Conservation (phyloP, 2,888 invertebrate genomes). For the Dolichomitus sp. region DNA sequence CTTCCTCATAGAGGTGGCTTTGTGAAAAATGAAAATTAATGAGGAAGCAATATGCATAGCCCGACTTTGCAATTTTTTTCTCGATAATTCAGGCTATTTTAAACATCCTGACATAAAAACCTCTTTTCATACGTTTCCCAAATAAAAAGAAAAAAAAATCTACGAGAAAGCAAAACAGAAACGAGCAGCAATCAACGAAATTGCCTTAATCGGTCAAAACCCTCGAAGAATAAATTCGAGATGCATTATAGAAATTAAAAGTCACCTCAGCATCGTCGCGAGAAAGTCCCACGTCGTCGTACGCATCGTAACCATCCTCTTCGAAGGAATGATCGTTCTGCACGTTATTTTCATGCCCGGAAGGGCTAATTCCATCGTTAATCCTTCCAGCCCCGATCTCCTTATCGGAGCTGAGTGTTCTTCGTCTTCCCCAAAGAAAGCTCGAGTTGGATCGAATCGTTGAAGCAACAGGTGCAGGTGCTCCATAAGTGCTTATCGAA, state of each 20-base stretch:
- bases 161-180: too few species aligned
- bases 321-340: conserved; percentile 41
- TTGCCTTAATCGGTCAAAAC: not conserved
- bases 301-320: conserved; percentile 60
- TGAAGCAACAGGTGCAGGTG: not conserved
- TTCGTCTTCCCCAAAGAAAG: conserved; percentile 77
- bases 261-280: conserved; percentile 42
- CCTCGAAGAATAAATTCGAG: not conserved
- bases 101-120: too few species aligned
- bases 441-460: conserved; percentile 73
- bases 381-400: not conserved
- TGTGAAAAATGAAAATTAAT: too few species aligned
- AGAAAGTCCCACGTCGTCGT: conserved; percentile 69
- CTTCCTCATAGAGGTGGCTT: too few species aligned
- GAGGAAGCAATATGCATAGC: too few species aligned
- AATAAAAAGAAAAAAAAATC: too few species aligned
- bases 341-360: not conserved
- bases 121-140: too few species aligned
- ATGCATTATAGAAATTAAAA: conserved; percentile 39
- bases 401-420: conserved; percentile 23
- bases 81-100: too few species aligned
- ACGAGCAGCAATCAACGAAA: not conserved
- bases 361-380: not conserved
- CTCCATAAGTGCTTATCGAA: conserved; percentile 47
- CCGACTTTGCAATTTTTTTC: too few species aligned